phyloP scores from a whole-genome alignment of 2,797 vertebrate genomes.

The Phalanger gymnotis region DNA sequence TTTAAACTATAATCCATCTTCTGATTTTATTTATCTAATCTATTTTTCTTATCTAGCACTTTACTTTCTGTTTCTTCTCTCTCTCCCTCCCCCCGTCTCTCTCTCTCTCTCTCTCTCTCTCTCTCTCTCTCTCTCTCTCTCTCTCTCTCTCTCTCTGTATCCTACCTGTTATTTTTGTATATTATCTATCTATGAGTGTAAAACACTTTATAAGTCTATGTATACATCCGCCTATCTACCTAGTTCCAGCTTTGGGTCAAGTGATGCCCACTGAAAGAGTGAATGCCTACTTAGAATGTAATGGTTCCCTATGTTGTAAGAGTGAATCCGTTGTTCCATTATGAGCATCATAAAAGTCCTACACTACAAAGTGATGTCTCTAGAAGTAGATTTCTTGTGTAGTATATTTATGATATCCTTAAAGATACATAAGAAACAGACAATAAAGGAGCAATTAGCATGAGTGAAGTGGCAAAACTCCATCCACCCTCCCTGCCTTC shows the following conservation, averaged over 20 bases:
- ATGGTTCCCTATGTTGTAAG: not conserved
- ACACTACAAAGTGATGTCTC: not conserved
- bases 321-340: not conserved
- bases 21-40: not conserved
- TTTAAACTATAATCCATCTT: not conserved
- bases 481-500: not conserved
- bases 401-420: not conserved
- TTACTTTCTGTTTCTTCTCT: not conserved
- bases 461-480: not conserved
- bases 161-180: not conserved
- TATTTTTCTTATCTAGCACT: not conserved
- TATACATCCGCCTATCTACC: not conserved
- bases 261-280: not conserved
- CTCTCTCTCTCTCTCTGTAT: not conserved
- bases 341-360: not conserved
- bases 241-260: not conserved
- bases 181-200: not conserved
- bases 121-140: not conserved
- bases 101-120: not conserved
- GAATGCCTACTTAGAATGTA: not conserved
- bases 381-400: not conserved
- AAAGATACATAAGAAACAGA: not conserved
- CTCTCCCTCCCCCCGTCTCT: no score
- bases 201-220: not conserved
- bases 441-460: not conserved